phyloP scores from a whole-genome alignment of 2,797 vertebrate genomes.

The Brachymystax lenok region DNA sequence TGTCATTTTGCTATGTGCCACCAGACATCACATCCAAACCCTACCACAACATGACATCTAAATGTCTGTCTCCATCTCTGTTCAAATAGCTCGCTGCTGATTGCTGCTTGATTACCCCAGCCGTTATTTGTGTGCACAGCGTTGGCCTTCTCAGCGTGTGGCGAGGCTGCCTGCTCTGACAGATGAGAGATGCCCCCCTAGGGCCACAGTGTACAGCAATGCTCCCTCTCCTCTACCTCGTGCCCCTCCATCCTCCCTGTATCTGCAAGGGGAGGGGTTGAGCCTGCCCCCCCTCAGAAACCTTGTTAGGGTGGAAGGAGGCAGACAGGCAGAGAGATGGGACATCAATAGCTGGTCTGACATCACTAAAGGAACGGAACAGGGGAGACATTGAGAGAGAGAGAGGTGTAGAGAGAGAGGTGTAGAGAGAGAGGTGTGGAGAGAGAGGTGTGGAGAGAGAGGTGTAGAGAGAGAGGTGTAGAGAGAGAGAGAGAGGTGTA shows the following conservation, averaged over 20 bases:
- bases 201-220: slow-evolving; percentile 36
- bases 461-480: too few relatives aligned
- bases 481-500: not conserved
- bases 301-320: slow-evolving; percentile 65
- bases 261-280: not conserved
- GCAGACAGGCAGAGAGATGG: slow-evolving; percentile 60
- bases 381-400: not conserved
- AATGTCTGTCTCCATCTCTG: slow-evolving; percentile 36
- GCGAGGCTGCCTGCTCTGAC: slow-evolving; percentile 39
- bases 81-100: slow-evolving; percentile 56
- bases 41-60: slow-evolving; percentile 33
- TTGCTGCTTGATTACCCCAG: slow-evolving; percentile 50
- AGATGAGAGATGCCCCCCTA: slow-evolving; percentile 15
- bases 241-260: not conserved
- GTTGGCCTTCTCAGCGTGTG: slow-evolving; percentile 40
- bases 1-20: not conserved
- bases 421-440: slow-evolving; percentile 14
- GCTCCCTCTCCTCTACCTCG: not conserved
- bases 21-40: slow-evolving; percentile 3
- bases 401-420: slow-evolving; percentile 17
- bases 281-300: slow-evolving; percentile 30
- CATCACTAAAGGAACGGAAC: slow-evolving; percentile 61
- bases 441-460: not conserved
- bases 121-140: slow-evolving; percentile 56
- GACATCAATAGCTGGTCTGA: slow-evolving; percentile 76